Percentiles rank a stretch among this genome's conserved stretches.
Conservation (phyloP, 2,797 vertebrate species). For the Jordanella pulchra region DNA sequence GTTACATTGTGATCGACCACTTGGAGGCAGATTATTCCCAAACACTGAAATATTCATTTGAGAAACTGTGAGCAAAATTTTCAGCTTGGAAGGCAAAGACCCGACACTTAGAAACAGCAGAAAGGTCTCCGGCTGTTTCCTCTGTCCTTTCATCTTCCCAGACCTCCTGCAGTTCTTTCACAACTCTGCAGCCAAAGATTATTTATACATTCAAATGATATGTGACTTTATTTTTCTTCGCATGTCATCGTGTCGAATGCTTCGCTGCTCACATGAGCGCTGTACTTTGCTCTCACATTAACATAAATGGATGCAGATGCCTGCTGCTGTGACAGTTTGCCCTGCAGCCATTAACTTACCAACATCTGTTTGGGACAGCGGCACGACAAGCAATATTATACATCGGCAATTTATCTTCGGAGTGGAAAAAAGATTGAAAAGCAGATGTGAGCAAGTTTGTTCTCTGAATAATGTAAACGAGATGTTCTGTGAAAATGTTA, state of each 20-base stretch:
- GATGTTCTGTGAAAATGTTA: background rate
- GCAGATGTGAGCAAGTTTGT: background rate
- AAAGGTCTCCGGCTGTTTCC: background rate
- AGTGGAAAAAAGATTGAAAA: background rate
- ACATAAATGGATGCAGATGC: conserved; percentile 15
- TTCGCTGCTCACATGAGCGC: background rate
- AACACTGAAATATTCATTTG: conserved; percentile 10
- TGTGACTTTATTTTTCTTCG: background rate
- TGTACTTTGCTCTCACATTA: conserved; percentile 17
- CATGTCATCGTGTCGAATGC: background rate
- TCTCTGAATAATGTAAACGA: background rate
- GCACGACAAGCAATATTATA: conserved; percentile 20
- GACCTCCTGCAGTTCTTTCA: conserved; percentile 3
- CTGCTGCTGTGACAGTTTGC: conserved; percentile 11
- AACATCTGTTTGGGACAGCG: conserved; percentile 19
- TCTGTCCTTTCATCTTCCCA: conserved; percentile 1
- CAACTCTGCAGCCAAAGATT: background rate
- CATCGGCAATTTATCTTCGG: background rate
- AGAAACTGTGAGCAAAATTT: background rate
- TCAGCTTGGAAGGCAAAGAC: background rate
- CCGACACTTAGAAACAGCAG: conserved; percentile 11
- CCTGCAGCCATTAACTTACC: conserved; percentile 5
- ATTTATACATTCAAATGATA: background rate
- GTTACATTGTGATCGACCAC: background rate
- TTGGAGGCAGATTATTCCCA: background rate